These are phyloP conservation scores for Mongoloraphidia duomilia DNA, from an alignment of 2,888 invertebrate species.

Conservation along the genomic window DNA sequence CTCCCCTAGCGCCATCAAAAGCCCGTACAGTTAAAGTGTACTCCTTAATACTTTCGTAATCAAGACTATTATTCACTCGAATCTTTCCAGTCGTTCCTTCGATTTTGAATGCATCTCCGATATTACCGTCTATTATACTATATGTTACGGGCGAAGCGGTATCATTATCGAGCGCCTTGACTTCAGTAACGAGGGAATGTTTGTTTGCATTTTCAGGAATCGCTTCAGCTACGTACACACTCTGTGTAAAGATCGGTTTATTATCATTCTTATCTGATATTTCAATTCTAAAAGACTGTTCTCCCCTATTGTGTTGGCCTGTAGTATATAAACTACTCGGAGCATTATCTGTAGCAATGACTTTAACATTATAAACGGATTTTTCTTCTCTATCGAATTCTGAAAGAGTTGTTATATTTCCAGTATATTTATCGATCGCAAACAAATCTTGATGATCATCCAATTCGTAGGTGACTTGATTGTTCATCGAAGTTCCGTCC, in stretches of 20 bases:
- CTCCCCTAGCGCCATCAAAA: constrained; percentile 71
- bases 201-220: constrained; percentile 74
- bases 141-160: constrained; percentile 78
- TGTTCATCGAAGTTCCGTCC: constrained; percentile 71
- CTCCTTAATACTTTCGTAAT: constrained; percentile 73
- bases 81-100: constrained; percentile 76
- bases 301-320: constrained; percentile 56
- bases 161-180: constrained; percentile 77
- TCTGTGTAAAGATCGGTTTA: constrained; percentile 72
- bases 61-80: constrained; percentile 58
- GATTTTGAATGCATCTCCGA: constrained; percentile 73
- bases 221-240: constrained; percentile 55
- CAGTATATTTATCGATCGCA: constrained; percentile 68
- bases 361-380: constrained; percentile 77
- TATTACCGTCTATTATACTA: constrained; percentile 76
- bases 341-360: constrained; percentile 80
- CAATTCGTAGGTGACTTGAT: constrained; percentile 67
- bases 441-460: constrained; percentile 59
- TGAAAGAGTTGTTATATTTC: constrained; percentile 69
- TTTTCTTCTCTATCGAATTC: constrained; percentile 77
- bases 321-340: constrained; percentile 58
- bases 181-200: constrained; percentile 71
- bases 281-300: constrained; percentile 75
- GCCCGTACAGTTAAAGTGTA: constrained; percentile 74
- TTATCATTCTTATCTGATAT: constrained; percentile 97